Evolutionary conservation across 1,140 invertebrate genomes (phyloP).

Genomic region (Elymnias hypermnestra): DNA sequence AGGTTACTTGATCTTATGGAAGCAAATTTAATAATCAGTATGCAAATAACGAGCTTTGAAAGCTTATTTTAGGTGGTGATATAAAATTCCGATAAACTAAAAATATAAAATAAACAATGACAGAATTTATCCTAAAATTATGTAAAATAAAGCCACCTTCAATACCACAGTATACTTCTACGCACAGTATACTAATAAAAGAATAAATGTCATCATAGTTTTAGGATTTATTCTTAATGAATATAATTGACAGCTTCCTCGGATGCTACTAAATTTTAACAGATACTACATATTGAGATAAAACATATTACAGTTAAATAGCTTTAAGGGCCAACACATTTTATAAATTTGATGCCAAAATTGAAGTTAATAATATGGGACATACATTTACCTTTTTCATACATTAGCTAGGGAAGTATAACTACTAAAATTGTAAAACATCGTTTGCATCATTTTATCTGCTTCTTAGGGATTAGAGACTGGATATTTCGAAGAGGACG

Average conservation of each 20-base stretch:
- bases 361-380: no score
- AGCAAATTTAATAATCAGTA: neutral
- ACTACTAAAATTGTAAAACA: slow-evolving; percentile 25
- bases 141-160: no score
- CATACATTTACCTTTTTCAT: no score
- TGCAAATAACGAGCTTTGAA: neutral
- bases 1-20: neutral
- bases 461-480: slow-evolving; percentile 66
- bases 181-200: neutral
- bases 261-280: slow-evolving; percentile 11
- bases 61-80: slow-evolving; percentile 41
- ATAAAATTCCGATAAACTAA: slow-evolving; percentile 36
- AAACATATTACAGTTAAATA: neutral
- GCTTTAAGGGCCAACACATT: neutral
- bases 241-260: slow-evolving; percentile 43
- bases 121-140: neutral
- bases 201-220: neutral
- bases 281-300: neutral
- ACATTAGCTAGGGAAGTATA: neutral
- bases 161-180: no score
- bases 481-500: slow-evolving; percentile 69
- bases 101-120: slow-evolving; percentile 15
- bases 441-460: slow-evolving; percentile 54
- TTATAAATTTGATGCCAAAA: neutral
- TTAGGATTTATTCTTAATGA: slow-evolving; percentile 5